Evolutionary conservation across 1,140 invertebrate genomes (phyloP).

Genomic region (Drosophila pachea): DNA sequence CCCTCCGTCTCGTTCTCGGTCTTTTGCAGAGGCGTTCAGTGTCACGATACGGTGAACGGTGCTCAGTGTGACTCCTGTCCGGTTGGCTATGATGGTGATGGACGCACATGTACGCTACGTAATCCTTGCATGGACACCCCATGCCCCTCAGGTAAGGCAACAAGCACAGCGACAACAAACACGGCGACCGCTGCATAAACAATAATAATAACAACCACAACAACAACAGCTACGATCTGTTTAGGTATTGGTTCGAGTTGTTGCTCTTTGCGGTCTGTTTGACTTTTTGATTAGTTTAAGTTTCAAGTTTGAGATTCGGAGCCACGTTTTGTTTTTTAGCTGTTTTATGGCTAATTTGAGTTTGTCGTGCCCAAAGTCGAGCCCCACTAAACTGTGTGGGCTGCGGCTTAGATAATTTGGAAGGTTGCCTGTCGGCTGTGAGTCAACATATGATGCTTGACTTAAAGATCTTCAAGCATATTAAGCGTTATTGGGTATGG

Average conservation of each 20-base stretch:
- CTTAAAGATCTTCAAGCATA: neutral
- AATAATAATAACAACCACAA: no score
- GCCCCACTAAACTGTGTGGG: slow-evolving; percentile 23
- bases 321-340: slow-evolving; percentile 33
- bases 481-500: neutral
- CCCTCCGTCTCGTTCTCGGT: neutral
- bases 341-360: slow-evolving; percentile 66
- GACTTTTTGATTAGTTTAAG: slow-evolving; percentile 42
- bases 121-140: slow-evolving; percentile 86
- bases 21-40: slow-evolving; percentile 84
- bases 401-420: slow-evolving; percentile 22
- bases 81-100: slow-evolving; percentile 89
- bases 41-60: slow-evolving; percentile 86
- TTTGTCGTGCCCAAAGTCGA: slow-evolving; percentile 51
- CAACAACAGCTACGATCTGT: slow-evolving; percentile 22
- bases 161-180: slow-evolving; percentile 9
- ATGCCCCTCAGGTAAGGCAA: slow-evolving; percentile 83
- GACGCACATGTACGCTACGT: slow-evolving; percentile 84
- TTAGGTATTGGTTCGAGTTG: slow-evolving; percentile 10
- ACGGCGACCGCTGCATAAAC: slow-evolving; percentile 14
- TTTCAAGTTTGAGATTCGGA: slow-evolving; percentile 46
- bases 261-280: slow-evolving; percentile 43
- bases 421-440: slow-evolving; percentile 5
- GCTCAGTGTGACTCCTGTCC: slow-evolving; percentile 92
- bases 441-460: neutral